A percentile compares a stretch with the other conserved stretches of the same genome.
Conservation (phyloP, 2,797 vertebrate genomes). For the Protonibea diacanthus region DNA sequence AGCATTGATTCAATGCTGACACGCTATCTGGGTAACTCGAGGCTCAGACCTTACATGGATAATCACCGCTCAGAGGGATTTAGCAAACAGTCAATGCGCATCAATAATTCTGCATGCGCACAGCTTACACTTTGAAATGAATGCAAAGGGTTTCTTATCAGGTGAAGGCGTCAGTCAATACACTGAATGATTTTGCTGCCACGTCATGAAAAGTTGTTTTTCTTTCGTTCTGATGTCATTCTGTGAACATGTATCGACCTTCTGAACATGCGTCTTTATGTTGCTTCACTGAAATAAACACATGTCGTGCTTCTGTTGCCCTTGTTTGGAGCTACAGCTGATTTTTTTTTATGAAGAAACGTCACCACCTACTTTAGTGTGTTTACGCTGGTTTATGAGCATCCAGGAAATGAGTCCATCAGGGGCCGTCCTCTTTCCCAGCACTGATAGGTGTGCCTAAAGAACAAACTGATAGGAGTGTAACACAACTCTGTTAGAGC, state of each 20-base stretch:
- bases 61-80: background rate
- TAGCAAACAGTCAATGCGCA: too few species aligned
- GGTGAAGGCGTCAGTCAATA: background rate
- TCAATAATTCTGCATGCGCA: background rate
- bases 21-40: too few species aligned
- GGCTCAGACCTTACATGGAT: too few species aligned
- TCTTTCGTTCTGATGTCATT: background rate
- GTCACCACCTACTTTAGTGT: background rate
- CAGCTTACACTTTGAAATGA: background rate
- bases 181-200: background rate
- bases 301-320: background rate
- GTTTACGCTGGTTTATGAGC: background rate
- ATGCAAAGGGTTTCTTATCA: background rate
- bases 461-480: background rate
- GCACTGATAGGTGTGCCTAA: slow-evolving; percentile 22
- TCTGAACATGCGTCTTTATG: background rate
- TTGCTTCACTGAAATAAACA: background rate
- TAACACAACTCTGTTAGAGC: background rate
- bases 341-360: background rate
- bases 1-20: too few species aligned
- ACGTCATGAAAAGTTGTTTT: background rate
- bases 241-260: background rate
- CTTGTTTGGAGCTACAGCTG: background rate
- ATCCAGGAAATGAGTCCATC: slow-evolving; percentile 33
- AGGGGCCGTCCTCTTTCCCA: background rate